Evolutionary conservation across 2,797 vertebrate genomes (phyloP).

Genomic region (Rhabdophis nuchalis): DNA sequence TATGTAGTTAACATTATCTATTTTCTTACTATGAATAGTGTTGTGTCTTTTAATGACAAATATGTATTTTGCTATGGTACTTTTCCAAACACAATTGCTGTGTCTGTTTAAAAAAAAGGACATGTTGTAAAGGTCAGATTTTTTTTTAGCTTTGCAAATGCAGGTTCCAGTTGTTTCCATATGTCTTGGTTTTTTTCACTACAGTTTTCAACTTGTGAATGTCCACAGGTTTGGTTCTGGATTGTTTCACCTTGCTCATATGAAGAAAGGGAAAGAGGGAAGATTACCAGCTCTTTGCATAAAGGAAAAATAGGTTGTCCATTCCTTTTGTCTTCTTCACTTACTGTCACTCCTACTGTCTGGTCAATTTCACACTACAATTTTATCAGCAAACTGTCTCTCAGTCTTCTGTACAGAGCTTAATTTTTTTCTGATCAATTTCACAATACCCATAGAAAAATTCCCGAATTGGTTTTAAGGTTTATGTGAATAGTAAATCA

Average conservation of each 20-base stretch:
- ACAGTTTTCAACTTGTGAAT: not conserved
- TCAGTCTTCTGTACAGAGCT: not conserved
- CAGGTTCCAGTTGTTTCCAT: not conserved
- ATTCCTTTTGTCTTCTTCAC: not conserved
- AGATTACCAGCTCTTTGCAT: not conserved
- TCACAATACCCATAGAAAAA: not conserved
- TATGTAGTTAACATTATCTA: not conserved
- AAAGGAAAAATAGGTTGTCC: not conserved
- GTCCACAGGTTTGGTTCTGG: not conserved
- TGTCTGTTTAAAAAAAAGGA: not conserved
- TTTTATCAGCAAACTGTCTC: not conserved
- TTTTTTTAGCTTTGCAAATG: not conserved
- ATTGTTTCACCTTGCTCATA: not conserved
- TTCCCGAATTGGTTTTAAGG: not conserved
- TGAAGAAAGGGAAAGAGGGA: not conserved
- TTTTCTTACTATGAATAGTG: not conserved
- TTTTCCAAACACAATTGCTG: not conserved
- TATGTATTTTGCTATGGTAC: not conserved
- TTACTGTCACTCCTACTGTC: not conserved
- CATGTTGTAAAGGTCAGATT: not conserved
- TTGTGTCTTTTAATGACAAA: not conserved
- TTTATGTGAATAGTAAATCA: not conserved
- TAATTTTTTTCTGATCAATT: not conserved
- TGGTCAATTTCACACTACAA: not conserved
- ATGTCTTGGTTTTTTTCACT: not conserved